phyloP scores from a whole-genome alignment of 1,140 invertebrate species.

The Mesaphorura yosii region DNA sequence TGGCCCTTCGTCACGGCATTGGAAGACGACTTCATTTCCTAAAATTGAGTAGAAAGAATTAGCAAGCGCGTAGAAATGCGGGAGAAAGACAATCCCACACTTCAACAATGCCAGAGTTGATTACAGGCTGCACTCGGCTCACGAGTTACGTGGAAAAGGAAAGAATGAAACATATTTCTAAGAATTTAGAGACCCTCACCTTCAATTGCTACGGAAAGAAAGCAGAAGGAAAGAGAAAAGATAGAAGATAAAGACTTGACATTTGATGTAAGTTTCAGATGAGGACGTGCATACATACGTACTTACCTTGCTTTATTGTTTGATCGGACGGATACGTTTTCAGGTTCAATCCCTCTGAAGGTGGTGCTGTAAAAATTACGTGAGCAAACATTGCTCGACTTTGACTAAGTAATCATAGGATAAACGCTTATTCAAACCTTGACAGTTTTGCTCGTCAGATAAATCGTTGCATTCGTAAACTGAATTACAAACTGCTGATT shows the following conservation, averaged over 20 bases:
- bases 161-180: too few relatives aligned
- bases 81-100: too few relatives aligned
- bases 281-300: not conserved
- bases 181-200: not conserved
- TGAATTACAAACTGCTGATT: constrained; percentile 43
- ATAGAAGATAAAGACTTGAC: not conserved
- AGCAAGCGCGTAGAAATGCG: not conserved
- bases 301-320: constrained; percentile 68
- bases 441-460: constrained; percentile 79
- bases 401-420: too few relatives aligned
- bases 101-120: too few relatives aligned
- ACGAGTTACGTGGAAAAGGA: too few relatives aligned
- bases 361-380: constrained; percentile 11
- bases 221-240: constrained; percentile 2
- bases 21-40: constrained; percentile 82
- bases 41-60: constrained; percentile 18
- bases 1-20: constrained; percentile 76
- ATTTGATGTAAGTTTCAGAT: not conserved
- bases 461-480: constrained; percentile 77
- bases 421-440: too few relatives aligned
- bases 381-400: too few relatives aligned
- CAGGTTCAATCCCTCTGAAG: constrained; percentile 43
- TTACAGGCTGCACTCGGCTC: too few relatives aligned
- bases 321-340: constrained; percentile 63
- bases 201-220: not conserved